Evolutionary conservation across 2,888 invertebrate genomes (phyloP), one percentile per base, ranked within the genome.

Genomic region (Eutolmus rufibarbis): DNA sequence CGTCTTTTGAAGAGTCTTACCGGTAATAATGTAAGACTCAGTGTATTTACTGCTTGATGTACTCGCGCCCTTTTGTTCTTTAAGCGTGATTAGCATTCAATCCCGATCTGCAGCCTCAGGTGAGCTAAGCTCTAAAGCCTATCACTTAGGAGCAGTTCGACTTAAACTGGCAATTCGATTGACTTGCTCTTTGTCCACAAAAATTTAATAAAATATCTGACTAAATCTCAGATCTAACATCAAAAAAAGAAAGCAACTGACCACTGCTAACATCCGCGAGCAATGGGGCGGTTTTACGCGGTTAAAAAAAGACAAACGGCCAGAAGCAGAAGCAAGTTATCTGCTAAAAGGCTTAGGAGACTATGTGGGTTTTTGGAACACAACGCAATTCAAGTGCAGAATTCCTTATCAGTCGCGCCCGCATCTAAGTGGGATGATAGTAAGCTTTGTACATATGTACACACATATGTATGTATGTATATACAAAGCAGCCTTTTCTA

Each of bases 331-430:
- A 82, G 34, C 19, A 12, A 57, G 66, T 34, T 82, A 82, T 79
- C 79, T 79, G 79, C 7, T 28, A 5, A 16, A 51, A 56, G 57
- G 34, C 66, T 57, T 40, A 34, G 19, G 57, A 82, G 82, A 37
- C 34, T 66, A 82, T 82, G 66, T 82, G 57, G 82, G 82, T 82
- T 82, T 56, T 57, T 57, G 82, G 82, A 82, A 7, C 51, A 34
- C 23, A 51, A 57, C 82, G 66, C n/a, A 82, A 82, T 82, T 82
- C 82, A 82, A 82, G 82, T 82, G 82, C 82, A 82, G 37, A 82
- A 82, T 66, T 19, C 57, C 37, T 82, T 82, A 82, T 82, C 82
- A 57, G 34, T 34, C 19, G 19, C 5, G 51, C 82, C 82, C 82
- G 82, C 51, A 82, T 66, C 23, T 9, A 66, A 23, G 66, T 23